A percentile compares a stretch with the other conserved stretches of the same genome.
Conservation (phyloP, 2,113 vertebrate species). For the Caretta caretta region DNA sequence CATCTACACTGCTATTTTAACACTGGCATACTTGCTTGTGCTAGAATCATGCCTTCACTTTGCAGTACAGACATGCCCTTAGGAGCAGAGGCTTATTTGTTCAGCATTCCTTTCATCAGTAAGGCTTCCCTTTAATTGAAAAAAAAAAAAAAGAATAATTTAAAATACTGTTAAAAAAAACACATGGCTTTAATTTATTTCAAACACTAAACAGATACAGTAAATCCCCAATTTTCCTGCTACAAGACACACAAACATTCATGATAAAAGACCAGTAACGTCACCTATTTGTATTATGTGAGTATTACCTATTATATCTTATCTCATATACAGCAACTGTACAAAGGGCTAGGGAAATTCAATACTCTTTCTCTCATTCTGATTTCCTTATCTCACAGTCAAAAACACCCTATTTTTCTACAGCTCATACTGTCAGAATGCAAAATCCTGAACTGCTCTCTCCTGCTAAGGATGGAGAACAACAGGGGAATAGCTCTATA, state of each 20-base stretch:
- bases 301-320: not conserved
- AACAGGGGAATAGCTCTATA: not conserved
- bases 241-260: not conserved
- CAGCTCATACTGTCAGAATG: not conserved
- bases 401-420: not conserved
- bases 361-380: not conserved
- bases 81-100: not conserved
- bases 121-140: not conserved
- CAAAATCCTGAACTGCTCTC: not conserved
- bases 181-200: not conserved
- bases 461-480: not conserved
- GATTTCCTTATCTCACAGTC: not conserved
- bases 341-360: not conserved
- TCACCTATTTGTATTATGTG: not conserved
- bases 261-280: not conserved
- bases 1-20: not conserved
- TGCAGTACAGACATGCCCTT: not conserved
- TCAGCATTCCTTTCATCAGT: not conserved
- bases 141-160: not conserved
- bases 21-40: too few relatives aligned
- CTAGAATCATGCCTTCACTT: not conserved
- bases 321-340: not conserved
- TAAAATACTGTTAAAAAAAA: not conserved
- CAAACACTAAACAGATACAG: accelerated
- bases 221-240: not conserved